Evolutionary conservation across 1,140 invertebrate genomes (phyloP).

Genomic region (Leucophenga varia): DNA sequence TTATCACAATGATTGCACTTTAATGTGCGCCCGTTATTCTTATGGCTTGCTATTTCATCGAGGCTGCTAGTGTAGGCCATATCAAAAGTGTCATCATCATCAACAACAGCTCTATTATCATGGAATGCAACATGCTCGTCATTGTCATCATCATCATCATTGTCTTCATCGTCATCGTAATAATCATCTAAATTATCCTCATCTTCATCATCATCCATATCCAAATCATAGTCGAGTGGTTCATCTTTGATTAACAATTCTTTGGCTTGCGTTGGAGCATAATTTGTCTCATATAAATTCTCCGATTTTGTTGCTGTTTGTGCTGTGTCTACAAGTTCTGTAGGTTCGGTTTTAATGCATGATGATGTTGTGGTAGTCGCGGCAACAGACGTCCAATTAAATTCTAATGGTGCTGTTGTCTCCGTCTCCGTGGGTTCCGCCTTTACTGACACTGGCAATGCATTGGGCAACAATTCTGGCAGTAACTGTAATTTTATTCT

Average conservation of each 20-base stretch:
- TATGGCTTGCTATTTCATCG: constrained; percentile 2
- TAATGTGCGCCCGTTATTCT: constrained; percentile 5
- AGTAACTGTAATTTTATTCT: constrained; percentile 10
- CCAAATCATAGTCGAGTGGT: constrained; percentile 7
- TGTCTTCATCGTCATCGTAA: background rate
- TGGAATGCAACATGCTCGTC: constrained; percentile 2
- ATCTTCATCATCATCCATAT: constrained; percentile 3
- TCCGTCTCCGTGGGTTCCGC: constrained; percentile 25
- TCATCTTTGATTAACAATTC: background rate
- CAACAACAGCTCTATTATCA: too few species aligned
- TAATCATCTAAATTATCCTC: background rate
- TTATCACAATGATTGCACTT: constrained; percentile 44
- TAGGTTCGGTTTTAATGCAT: too few species aligned
- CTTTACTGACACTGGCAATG: constrained; percentile 21
- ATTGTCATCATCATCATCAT: constrained; percentile 8
- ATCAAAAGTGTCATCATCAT: too few species aligned
- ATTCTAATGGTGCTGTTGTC: too few species aligned
- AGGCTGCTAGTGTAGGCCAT: background rate
- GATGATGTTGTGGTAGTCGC: too few species aligned
- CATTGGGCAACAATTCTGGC: background rate
- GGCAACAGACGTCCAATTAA: too few species aligned
- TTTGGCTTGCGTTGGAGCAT: background rate
- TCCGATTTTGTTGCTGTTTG: background rate
- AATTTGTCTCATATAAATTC: background rate
- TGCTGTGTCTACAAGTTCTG: background rate